Evolutionary conservation across 2,888 invertebrate genomes (phyloP).

Genomic region (Cheilosia pagana): DNA sequence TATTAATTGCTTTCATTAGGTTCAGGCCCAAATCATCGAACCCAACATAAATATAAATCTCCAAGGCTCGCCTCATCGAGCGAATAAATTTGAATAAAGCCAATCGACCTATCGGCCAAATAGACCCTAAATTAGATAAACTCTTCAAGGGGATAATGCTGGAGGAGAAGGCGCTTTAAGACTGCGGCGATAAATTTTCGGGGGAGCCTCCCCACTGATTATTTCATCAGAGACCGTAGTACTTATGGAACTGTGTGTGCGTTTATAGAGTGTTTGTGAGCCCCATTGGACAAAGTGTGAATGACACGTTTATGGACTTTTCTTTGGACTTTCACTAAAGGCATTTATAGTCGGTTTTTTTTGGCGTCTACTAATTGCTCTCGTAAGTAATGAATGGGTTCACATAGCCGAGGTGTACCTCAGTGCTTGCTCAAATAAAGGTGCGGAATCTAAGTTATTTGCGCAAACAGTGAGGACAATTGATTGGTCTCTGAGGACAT

Average conservation of each 20-base stretch:
- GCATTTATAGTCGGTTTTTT: conserved; percentile 12
- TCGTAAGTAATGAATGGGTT: conserved; percentile 46
- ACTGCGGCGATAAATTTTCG: not conserved
- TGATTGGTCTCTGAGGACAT: not conserved
- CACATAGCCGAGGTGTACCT: not conserved
- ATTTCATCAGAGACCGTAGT: conserved; percentile 14
- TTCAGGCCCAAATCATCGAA: conserved; percentile 37
- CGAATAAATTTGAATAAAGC: conserved; percentile 63
- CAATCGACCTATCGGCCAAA: conserved; percentile 50
- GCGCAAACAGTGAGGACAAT: not conserved
- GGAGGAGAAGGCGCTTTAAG: not conserved
- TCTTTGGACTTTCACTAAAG: conserved; percentile 1
- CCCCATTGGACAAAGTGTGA: conserved; percentile 19
- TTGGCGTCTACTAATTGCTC: conserved; percentile 33
- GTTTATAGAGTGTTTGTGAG: not conserved
- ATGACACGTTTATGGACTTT: conserved; percentile 35
- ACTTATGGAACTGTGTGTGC: not conserved
- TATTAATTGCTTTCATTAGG: conserved; percentile 60
- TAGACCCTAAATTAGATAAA: conserved; percentile 28
- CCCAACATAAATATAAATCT: conserved; percentile 48
- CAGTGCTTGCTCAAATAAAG: conserved; percentile 15
- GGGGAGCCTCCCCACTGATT: not conserved
- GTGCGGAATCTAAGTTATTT: conserved; percentile 29
- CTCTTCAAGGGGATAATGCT: conserved; percentile 2
- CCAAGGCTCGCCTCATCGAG: conserved; percentile 16